These are phyloP conservation scores for Echiichthys vipera DNA, from an alignment of 2,797 vertebrate species.

Conservation along the genomic window DNA sequence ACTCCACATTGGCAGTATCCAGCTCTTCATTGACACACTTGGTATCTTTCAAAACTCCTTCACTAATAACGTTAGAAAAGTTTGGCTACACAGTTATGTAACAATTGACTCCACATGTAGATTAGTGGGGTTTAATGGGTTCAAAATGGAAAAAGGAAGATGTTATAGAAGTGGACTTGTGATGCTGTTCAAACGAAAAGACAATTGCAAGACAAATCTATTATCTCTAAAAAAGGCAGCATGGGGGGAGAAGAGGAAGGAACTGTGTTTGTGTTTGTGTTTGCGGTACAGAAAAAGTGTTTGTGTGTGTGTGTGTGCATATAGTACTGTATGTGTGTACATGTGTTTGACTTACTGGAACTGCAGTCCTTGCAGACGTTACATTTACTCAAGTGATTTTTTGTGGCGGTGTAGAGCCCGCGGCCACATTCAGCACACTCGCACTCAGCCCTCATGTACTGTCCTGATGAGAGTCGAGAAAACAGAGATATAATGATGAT, in stretches of 20 bases:
- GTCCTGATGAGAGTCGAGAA: conserved; percentile 58
- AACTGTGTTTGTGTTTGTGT: neutral
- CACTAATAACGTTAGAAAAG: neutral
- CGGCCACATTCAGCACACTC: conserved; percentile 39
- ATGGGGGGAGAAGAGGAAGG: conserved; percentile 1
- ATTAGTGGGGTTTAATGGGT: neutral
- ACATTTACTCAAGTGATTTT: conserved; percentile 30
- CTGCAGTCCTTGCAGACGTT: conserved; percentile 19
- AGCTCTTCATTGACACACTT: neutral
- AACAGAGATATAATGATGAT: neutral
- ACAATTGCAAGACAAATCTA: neutral
- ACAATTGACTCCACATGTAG: neutral
- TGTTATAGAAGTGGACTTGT: neutral
- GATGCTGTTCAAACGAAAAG: neutral
- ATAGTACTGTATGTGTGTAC: neutral
- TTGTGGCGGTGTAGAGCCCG: conserved; percentile 22
- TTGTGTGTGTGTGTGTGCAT: neutral
- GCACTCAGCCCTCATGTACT: conserved; percentile 15
- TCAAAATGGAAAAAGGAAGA: neutral
- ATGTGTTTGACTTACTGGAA: conserved; percentile 57
- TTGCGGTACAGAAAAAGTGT: neutral
- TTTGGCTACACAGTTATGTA: neutral
- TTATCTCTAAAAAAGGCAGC: neutral
- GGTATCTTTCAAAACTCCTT: neutral
- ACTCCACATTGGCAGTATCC: neutral